phyloP scores from a whole-genome alignment of 2,113 vertebrate species.

The Rhadina sibilatrix region DNA sequence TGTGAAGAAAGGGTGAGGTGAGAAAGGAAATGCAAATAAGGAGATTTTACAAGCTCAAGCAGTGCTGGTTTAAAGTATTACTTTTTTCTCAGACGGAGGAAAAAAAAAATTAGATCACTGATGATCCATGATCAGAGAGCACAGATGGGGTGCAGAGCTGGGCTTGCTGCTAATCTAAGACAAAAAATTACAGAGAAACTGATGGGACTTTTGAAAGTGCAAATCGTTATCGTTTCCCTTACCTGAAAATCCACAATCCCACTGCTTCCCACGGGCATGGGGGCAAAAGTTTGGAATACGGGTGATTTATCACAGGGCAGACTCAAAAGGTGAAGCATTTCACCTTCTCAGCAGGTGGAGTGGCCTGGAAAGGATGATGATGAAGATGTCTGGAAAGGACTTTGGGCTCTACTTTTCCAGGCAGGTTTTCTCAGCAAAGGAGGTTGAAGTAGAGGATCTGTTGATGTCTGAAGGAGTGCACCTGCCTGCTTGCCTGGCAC shows the following conservation, averaged over 20 bases:
- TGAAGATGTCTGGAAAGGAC: not conserved
- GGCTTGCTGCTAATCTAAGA: not conserved
- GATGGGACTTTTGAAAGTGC: not conserved
- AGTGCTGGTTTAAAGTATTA: not conserved
- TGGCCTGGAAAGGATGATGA: not conserved
- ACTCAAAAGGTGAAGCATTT: not conserved
- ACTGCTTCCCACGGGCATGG: not conserved
- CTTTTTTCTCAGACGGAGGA: not conserved
- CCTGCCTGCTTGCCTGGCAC: not conserved
- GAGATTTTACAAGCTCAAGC: not conserved
- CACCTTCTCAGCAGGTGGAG: not conserved
- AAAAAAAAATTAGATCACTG: not conserved
- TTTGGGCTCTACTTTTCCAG: not conserved
- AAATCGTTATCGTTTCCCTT: not conserved
- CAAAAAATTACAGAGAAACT: not conserved
- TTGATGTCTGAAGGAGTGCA: not conserved
- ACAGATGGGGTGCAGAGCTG: not conserved
- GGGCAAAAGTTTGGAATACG: not conserved
- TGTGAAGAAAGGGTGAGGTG: slow-evolving; percentile 46
- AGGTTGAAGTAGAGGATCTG: not conserved
- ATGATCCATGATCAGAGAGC: not conserved
- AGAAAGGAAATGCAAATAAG: slow-evolving; percentile 35
- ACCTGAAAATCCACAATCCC: not conserved
- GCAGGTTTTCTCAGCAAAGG: not conserved
- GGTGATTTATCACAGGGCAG: not conserved